A percentile compares a stretch with the other conserved stretches of the same genome.
phyloP scores from a whole-genome alignment of 2,888 invertebrate species.

The Leptinotarsa peninsularis region DNA sequence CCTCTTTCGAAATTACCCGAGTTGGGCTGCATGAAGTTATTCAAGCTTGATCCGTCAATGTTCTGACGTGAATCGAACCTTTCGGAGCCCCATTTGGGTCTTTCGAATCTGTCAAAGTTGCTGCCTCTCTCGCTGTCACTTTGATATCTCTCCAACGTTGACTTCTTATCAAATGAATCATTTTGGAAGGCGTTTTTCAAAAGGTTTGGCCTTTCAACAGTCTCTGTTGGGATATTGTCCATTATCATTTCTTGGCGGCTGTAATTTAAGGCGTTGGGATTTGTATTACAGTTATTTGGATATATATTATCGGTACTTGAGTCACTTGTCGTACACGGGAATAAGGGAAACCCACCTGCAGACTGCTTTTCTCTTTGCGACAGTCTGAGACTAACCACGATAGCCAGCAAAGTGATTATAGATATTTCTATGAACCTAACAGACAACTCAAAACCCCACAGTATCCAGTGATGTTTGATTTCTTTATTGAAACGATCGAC shows the following conservation, averaged over 20 bases:
- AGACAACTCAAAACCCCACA: constrained; percentile 92
- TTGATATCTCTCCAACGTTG: constrained; percentile 73
- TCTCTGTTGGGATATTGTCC: constrained; percentile 66
- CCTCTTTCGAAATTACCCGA: constrained; percentile 60
- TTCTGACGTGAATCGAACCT: constrained; percentile 72
- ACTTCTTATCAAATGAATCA: constrained; percentile 74
- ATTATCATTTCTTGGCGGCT: constrained; percentile 69
- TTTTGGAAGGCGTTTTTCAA: constrained; percentile 71
- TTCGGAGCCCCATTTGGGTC: constrained; percentile 70
- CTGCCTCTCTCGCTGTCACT: constrained; percentile 70
- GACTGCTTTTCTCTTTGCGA: constrained; percentile 80
- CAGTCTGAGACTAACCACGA: constrained; percentile 80
- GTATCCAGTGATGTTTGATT: constrained; percentile 85
- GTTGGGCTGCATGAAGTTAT: constrained; percentile 59
- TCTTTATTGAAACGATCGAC: constrained; percentile 68
- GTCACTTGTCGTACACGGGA: constrained; percentile 86
- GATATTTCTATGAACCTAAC: constrained; percentile 87
- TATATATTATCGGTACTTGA: constrained; percentile 88
- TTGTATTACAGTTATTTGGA: constrained; percentile 87
- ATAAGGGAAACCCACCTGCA: constrained; percentile 81
- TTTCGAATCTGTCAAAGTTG: constrained; percentile 68
- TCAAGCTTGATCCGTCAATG: constrained; percentile 60
- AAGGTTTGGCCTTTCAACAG: constrained; percentile 69
- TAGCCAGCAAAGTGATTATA: constrained; percentile 87
- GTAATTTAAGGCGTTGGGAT: constrained; percentile 87